Evolutionary conservation across 2,888 invertebrate species (phyloP), one percentile per base, ranked within the genome.

Genomic region (Zeuzera pyrina): DNA sequence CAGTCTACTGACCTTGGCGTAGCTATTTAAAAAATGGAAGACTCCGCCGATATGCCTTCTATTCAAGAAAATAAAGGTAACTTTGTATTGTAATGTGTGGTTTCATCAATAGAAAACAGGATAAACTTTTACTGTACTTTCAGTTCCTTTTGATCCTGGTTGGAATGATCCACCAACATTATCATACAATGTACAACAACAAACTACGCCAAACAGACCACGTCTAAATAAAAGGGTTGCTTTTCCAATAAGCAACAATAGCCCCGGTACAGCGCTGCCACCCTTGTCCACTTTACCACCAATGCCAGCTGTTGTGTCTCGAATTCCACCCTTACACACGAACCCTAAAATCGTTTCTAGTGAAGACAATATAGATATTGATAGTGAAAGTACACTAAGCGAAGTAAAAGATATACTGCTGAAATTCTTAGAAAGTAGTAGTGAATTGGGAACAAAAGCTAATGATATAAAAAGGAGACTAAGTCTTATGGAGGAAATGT

Each of bases 111-210:
- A 12, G 15, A n/a, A n/a, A n/a, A n/a, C n/a, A n/a, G n/a, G n/a
- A n/a, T n/a, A n/a, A n/a, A n/a, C n/a, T n/a, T n/a, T n/a, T n/a
- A n/a, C 6, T 35, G 32, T 22, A 23, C 22, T 64, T 65, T 30
- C 49, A 84, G 83, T 61, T 5, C 52, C 70, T 6, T 79, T 66
- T 41, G 85, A 86, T 47, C 85, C 85, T 21, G 86, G 86, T 4
- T 87, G 86, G 86, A 87, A 87, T 44, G 86, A 87, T 47, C 86
- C 86, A 3, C 86, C 86, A 1, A 72, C 72, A 36, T 67, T 85
- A 33, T 64, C 84, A 1, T 86, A 83, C 43, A 81, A 70, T 30
- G 48, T 68, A 2, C 8, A 6, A 19, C 77, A 76, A 36, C 60
- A 68, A 33, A 49, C 55, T 4, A 67, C 72, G 12, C 66, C 76